phyloP scores from a whole-genome alignment of 2,113 vertebrate species.

The Heliornis fulica region DNA sequence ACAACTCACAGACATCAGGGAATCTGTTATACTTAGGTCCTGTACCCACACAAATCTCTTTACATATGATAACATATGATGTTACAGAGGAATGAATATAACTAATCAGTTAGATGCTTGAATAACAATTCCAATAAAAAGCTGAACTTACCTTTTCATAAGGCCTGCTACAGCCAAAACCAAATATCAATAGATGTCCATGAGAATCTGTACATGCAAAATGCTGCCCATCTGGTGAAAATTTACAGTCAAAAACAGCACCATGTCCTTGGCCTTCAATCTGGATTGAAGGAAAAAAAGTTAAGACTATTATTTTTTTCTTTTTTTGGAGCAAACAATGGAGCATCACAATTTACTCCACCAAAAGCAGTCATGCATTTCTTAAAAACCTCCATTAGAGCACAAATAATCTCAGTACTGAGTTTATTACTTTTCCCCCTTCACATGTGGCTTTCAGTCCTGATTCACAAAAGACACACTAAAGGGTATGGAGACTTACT shows the following conservation, averaged over 20 bases:
- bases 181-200: constrained; percentile 94
- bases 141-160: constrained; percentile 88
- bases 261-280: constrained; percentile 97
- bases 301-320: not conserved
- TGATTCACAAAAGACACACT: not conserved
- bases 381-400: not conserved
- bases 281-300: constrained; percentile 63
- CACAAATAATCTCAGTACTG: not conserved
- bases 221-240: constrained; percentile 93
- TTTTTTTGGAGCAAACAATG: not conserved
- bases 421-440: not conserved
- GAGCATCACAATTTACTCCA: not conserved
- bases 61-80: not conserved
- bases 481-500: not conserved
- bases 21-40: not conserved
- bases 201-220: constrained; percentile 97
- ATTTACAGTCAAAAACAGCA: constrained; percentile 97
- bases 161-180: constrained; percentile 90
- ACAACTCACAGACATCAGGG: not conserved
- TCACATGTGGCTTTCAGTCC: not conserved
- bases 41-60: not conserved
- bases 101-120: not conserved
- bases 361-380: not conserved
- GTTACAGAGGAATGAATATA: not conserved
- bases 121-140: not conserved